A percentile compares a stretch with the other conserved stretches of the same genome.
phyloP scores from a whole-genome alignment of 1,140 invertebrate species.

The Triops cancriformis region DNA sequence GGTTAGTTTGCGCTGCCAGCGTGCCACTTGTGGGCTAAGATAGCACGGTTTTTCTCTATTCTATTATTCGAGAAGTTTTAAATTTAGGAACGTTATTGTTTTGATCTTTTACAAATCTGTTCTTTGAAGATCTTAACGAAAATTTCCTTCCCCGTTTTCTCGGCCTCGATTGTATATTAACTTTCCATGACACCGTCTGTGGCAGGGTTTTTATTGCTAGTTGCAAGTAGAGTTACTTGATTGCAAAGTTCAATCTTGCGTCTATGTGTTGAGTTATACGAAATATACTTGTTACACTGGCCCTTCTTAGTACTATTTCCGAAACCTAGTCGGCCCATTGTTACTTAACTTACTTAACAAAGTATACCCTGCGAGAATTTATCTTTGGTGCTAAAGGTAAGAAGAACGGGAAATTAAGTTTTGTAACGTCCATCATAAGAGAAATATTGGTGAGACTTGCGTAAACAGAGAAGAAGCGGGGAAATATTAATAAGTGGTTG shows the following conservation, averaged over 20 bases:
- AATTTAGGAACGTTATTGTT: conserved; percentile 1
- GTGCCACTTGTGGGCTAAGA: not conserved
- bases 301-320: not conserved
- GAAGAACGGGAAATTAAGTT: no score
- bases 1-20: not conserved
- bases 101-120: not conserved
- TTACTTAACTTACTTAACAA: no score
- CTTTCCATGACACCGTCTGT: not conserved
- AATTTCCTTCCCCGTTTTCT: not conserved
- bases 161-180: not conserved
- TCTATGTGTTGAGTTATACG: not conserved
- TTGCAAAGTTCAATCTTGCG: not conserved
- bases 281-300: conserved; percentile 6
- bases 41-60: not conserved
- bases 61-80: not conserved
- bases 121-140: not conserved
- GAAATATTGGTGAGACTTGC: no score
- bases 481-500: no score
- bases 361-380: no score
- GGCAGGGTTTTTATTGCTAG: not conserved
- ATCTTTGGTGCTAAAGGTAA: no score
- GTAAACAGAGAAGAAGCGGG: no score
- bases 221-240: not conserved
- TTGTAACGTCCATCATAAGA: no score
- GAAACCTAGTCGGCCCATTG: no score